Conservation (phyloP, 1,140 invertebrate genomes). For the Camponotus vicinus region DNA sequence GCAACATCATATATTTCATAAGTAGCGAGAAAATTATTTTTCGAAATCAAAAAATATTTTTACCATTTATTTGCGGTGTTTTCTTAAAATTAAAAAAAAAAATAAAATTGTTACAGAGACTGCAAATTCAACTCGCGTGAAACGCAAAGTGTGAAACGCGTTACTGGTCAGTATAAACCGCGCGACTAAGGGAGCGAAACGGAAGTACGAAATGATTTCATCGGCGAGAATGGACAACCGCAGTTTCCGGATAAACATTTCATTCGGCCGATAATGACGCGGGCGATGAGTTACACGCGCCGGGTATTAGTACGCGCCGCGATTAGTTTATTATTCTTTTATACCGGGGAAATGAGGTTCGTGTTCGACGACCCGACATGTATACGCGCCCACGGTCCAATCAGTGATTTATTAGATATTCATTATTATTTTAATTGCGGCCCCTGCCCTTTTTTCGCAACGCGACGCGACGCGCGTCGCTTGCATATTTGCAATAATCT, state of each 20-base stretch:
- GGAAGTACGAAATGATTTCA: slow-evolving; percentile 47
- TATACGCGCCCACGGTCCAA: slow-evolving; percentile 76
- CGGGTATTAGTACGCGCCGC: slow-evolving; percentile 67
- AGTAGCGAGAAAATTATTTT: neutral
- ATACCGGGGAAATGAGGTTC: slow-evolving; percentile 80
- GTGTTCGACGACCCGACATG: slow-evolving; percentile 70
- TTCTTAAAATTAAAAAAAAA: neutral
- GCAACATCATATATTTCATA: slow-evolving; percentile 8
- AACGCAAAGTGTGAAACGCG: neutral
- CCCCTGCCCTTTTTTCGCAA: slow-evolving; percentile 63
- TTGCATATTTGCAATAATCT: slow-evolving; percentile 72
- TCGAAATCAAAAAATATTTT: slow-evolving; percentile 8
- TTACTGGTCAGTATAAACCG: neutral
- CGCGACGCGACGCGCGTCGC: slow-evolving; percentile 66
- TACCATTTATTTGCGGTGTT: neutral
- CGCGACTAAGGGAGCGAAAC: neutral
- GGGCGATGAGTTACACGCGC: slow-evolving; percentile 63
- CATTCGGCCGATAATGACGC: slow-evolving; percentile 73
- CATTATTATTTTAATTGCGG: slow-evolving; percentile 82
- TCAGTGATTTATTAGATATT: slow-evolving; percentile 82
- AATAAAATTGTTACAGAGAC: neutral
- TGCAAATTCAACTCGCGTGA: neutral
- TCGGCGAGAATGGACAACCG: slow-evolving; percentile 48
- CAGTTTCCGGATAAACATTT: slow-evolving; percentile 72
- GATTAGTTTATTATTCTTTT: slow-evolving; percentile 83